A percentile compares a stretch with the other conserved stretches of the same genome.
Conservation (phyloP, 2,113 vertebrate species). For the Scortum barcoo region DNA sequence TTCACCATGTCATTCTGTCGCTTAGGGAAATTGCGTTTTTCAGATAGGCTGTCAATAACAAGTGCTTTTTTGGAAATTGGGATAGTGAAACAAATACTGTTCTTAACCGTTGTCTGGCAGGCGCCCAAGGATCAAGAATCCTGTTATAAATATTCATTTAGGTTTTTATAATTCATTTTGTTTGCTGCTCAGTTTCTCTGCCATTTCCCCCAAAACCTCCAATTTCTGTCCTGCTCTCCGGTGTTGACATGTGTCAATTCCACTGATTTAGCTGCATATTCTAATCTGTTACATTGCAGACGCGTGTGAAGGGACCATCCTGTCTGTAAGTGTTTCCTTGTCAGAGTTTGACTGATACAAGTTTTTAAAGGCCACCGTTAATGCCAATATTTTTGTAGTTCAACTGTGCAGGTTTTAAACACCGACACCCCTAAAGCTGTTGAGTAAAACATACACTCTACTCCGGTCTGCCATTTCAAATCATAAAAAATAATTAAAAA, state of each 20-base stretch:
- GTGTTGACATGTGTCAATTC: constrained; percentile 69
- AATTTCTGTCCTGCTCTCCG: constrained; percentile 50
- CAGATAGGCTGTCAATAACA: constrained; percentile 80
- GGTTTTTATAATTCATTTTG: constrained; percentile 74
- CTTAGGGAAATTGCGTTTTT: constrained; percentile 83
- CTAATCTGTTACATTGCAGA: constrained; percentile 33
- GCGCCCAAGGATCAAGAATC: constrained; percentile 72
- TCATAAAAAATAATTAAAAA: background rate
- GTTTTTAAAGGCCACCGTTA: constrained; percentile 15
- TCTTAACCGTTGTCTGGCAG: constrained; percentile 75
- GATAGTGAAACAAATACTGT: constrained; percentile 76
- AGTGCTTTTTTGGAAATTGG: constrained; percentile 67
- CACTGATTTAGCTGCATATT: constrained; percentile 48
- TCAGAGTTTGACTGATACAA: constrained; percentile 21
- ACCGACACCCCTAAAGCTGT: background rate
- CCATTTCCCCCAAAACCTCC: constrained; percentile 31
- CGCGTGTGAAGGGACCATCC: constrained; percentile 7
- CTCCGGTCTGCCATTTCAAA: background rate
- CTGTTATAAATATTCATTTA: constrained; percentile 78
- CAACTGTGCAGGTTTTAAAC: constrained; percentile 5
- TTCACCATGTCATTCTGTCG: constrained; percentile 80
- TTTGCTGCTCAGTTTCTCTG: constrained; percentile 62
- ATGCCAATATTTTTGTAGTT: constrained; percentile 2
- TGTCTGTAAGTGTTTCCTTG: constrained; percentile 9
- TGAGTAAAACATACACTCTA: background rate